These are phyloP conservation scores for Macquaria australasica DNA, from an alignment of 2,113 vertebrate genomes.

Conservation along the genomic window DNA sequence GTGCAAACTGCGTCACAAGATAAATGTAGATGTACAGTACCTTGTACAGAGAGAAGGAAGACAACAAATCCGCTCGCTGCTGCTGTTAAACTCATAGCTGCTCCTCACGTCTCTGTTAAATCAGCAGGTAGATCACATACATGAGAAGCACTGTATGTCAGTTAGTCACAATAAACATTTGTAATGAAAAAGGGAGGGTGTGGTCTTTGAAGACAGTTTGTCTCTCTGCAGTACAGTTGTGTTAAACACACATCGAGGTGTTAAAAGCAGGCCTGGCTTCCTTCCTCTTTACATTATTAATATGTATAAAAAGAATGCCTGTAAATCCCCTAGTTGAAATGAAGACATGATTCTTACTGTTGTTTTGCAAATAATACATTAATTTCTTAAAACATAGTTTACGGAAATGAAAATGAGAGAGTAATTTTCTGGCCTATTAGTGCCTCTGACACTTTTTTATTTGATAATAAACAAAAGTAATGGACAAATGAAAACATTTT, in stretches of 20 bases:
- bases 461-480: no score
- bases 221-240: not conserved
- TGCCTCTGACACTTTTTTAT: not conserved
- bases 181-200: not conserved
- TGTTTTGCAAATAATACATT: not conserved
- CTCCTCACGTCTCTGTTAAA: constrained; percentile 5
- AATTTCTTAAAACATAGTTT: not conserved
- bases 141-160: not conserved
- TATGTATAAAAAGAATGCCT: not conserved
- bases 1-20: not conserved
- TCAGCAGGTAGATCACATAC: not conserved
- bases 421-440: not conserved
- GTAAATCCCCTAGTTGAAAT: not conserved
- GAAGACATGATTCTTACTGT: not conserved
- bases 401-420: not conserved
- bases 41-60: constrained; percentile 26
- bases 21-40: constrained; percentile 14
- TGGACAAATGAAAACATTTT: no score
- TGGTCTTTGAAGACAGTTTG: not conserved
- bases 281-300: constrained; percentile 6
- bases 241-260: accelerated
- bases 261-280: not conserved
- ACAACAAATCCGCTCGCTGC: constrained; percentile 2
- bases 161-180: not conserved
- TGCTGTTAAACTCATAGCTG: constrained; percentile 15